phyloP scores from a whole-genome alignment of 1,140 invertebrate species.

The Drosophila oshimai region DNA sequence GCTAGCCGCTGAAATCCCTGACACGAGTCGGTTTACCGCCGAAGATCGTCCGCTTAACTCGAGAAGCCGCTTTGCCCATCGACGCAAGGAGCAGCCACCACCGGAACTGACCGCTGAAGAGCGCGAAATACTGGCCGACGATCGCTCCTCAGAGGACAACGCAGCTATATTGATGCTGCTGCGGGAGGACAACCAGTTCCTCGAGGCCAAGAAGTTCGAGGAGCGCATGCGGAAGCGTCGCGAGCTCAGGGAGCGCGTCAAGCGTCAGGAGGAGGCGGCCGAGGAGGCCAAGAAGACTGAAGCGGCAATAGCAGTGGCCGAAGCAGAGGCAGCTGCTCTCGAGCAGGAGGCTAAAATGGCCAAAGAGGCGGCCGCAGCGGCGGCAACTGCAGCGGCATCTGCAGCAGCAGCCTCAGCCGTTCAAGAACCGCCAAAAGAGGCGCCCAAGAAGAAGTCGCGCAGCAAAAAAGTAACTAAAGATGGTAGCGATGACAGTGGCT shows the following conservation, averaged over 20 bases:
- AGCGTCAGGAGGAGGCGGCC: conserved; percentile 88
- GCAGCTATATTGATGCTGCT: conserved; percentile 71
- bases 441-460: conserved; percentile 69
- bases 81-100: conserved; percentile 56
- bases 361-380: conserved; percentile 30
- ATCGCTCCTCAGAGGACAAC: conserved; percentile 79
- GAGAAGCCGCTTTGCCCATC: conserved; percentile 58
- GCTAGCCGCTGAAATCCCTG: conserved; percentile 15
- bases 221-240: conserved; percentile 90
- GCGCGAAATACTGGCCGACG: conserved; percentile 67
- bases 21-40: not conserved
- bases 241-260: conserved; percentile 90
- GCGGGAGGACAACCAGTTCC: conserved; percentile 83
- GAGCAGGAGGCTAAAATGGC: conserved; percentile 49
- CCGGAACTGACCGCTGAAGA: conserved; percentile 66
- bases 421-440: conserved; percentile 27
- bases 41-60: conserved; percentile 43
- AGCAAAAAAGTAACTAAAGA: conserved; percentile 82
- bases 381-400: conserved; percentile 48
- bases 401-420: conserved; percentile 50
- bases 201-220: conserved; percentile 83
- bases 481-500: conserved; percentile 55
- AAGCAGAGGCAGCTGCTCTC: conserved; percentile 73
- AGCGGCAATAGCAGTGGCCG: conserved; percentile 31
- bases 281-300: conserved; percentile 51